Evolutionary conservation across 2,113 vertebrate genomes (phyloP).

Genomic region (Tapirus terrestris): DNA sequence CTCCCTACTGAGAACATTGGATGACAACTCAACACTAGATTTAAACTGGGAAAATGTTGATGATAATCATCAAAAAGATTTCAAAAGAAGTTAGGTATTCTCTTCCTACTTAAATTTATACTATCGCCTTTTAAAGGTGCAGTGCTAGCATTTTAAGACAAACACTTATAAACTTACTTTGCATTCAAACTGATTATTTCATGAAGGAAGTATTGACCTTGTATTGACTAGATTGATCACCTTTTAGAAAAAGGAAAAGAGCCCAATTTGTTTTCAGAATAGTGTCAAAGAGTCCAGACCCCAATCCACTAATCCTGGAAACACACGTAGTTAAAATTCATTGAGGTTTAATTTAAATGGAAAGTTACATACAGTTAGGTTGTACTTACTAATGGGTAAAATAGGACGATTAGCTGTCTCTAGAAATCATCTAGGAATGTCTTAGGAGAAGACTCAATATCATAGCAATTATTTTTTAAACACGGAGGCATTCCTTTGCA

Average conservation of each 20-base stretch:
- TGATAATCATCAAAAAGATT: slow-evolving; percentile 10
- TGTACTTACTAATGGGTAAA: not conserved
- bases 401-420: not conserved
- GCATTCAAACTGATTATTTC: not conserved
- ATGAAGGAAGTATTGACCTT: not conserved
- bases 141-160: not conserved
- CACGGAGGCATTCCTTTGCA: not conserved
- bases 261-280: not conserved
- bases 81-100: not conserved
- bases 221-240: not conserved
- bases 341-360: slow-evolving; percentile 2
- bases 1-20: not conserved
- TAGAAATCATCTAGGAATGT: not conserved
- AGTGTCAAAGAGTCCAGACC: not conserved
- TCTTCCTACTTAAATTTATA: slow-evolving; percentile 43
- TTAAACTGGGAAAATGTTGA: slow-evolving; percentile 16
- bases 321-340: not conserved
- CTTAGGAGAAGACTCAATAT: not conserved
- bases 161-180: not conserved
- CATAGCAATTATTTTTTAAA: not conserved
- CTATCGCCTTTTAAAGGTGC: not conserved
- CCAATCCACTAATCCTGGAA: not conserved
- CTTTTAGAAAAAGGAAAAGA: not conserved
- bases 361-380: not conserved
- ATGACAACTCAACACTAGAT: not conserved